Evolutionary conservation across 1,140 invertebrate species (phyloP).

Genomic region (Diachasmimorpha longicaudata): DNA sequence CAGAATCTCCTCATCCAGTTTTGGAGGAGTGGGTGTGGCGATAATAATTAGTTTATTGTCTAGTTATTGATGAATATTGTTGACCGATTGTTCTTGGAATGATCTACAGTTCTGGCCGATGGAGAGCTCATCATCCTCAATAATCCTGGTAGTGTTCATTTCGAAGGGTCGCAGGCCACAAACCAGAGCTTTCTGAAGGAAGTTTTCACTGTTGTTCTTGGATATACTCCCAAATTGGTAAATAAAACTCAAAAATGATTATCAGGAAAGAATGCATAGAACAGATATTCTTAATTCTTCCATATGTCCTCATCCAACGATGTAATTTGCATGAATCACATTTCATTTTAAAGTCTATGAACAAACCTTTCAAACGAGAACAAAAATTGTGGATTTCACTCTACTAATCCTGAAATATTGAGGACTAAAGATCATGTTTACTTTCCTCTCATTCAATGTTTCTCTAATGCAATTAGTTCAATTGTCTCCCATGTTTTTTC

Average conservation of each 20-base stretch:
- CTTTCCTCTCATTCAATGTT: neutral
- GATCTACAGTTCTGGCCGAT: slow-evolving; percentile 66
- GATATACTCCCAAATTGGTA: slow-evolving; percentile 71
- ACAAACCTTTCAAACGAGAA: neutral
- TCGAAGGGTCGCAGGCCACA: slow-evolving; percentile 68
- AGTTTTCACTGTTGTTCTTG: slow-evolving; percentile 74
- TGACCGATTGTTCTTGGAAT: neutral
- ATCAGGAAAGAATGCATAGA: neutral
- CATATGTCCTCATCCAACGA: neutral
- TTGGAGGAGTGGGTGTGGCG: neutral
- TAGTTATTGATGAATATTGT: neutral
- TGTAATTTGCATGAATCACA: neutral
- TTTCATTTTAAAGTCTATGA: neutral
- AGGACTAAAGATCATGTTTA: no score
- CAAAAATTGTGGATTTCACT: neutral
- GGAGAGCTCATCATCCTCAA: slow-evolving; percentile 74
- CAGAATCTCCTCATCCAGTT: neutral
- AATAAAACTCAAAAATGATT: slow-evolving; percentile 2
- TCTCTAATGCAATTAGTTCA: neutral
- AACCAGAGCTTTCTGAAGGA: slow-evolving; percentile 72
- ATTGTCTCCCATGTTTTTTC: slow-evolving; percentile 10
- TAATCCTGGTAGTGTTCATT: slow-evolving; percentile 70
- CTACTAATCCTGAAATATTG: no score
- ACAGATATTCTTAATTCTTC: neutral
- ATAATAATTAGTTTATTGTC: slow-evolving; percentile 11